A percentile compares a stretch with the other conserved stretches of the same genome.
phyloP scores from a whole-genome alignment of 2,888 invertebrate genomes.

The Clivina fossor region DNA sequence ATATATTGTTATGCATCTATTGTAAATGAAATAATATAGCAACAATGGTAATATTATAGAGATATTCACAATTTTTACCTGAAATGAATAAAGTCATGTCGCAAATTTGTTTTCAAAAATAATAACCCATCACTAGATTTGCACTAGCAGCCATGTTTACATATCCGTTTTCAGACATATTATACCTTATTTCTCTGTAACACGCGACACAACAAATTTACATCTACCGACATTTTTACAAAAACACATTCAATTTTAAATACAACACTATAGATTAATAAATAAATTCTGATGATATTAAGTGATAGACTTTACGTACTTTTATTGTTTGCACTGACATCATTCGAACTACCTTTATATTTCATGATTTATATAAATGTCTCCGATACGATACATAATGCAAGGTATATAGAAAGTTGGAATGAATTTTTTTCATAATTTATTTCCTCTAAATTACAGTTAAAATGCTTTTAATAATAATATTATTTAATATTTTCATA shows the following conservation, averaged over 20 bases:
- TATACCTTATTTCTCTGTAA: conserved; percentile 11
- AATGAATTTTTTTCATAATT: conserved; percentile 4
- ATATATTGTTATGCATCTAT: no score
- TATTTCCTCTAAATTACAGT: neutral
- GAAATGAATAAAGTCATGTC: conserved; percentile 26
- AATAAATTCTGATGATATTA: conserved; percentile 19
- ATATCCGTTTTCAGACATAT: conserved; percentile 19
- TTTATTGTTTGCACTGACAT: conserved; percentile 24
- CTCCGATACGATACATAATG: conserved; percentile 5
- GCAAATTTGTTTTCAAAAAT: conserved; percentile 25
- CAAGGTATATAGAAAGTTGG: no score
- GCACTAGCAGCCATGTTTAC: conserved; percentile 32
- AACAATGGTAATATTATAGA: conserved; percentile 1
- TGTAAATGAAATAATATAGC: no score
- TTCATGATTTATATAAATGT: conserved; percentile 20
- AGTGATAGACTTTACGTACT: conserved; percentile 25
- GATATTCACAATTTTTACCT: conserved; percentile 23
- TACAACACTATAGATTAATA: conserved; percentile 17
- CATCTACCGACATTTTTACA: conserved; percentile 17
- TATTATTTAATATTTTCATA: neutral
- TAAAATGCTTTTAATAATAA: neutral
- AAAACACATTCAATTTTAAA: conserved; percentile 9
- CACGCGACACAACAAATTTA: conserved; percentile 8
- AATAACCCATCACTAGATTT: conserved; percentile 28
- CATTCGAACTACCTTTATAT: conserved; percentile 23